phyloP scores from a whole-genome alignment of 2,113 vertebrate species.

The Euleptes europaea region DNA sequence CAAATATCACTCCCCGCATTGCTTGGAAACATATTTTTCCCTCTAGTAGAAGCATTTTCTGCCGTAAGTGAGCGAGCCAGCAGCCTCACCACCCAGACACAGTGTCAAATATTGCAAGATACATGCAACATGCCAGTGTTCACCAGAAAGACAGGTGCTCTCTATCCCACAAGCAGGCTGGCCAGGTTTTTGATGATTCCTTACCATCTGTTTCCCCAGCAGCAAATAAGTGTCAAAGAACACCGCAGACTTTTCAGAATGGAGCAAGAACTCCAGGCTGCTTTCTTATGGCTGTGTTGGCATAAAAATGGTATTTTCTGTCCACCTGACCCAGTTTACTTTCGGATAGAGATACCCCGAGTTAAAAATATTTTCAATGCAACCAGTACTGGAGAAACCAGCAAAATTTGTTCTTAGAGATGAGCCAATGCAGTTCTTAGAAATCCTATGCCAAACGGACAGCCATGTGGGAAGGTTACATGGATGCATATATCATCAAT shows the following conservation, averaged over 20 bases:
- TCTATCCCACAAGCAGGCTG: slow-evolving; percentile 5
- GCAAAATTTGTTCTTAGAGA: slow-evolving; percentile 40
- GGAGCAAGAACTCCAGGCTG: neutral
- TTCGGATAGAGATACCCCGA: slow-evolving; percentile 31
- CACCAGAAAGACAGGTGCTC: neutral
- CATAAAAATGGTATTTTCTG: slow-evolving; percentile 40
- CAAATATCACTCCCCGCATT: slow-evolving; percentile 33
- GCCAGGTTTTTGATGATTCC: neutral
- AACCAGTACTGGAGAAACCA: neutral
- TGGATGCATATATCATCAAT: slow-evolving; percentile 35
- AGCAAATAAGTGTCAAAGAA: neutral
- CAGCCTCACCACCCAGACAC: slow-evolving; percentile 31
- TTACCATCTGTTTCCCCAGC: neutral
- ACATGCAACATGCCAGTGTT: slow-evolving; percentile 56
- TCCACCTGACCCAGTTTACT: neutral
- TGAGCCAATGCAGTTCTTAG: slow-evolving; percentile 16
- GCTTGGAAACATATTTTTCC: slow-evolving; percentile 43
- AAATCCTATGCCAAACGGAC: slow-evolving; percentile 16
- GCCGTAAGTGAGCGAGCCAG: neutral
- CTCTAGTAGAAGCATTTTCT: neutral
- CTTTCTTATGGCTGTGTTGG: slow-evolving; percentile 11
- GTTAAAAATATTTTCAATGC: slow-evolving; percentile 21
- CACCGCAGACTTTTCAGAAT: slow-evolving; percentile 2
- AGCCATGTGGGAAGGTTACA: neutral
- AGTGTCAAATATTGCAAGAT: neutral